Evolutionary conservation across 1,140 invertebrate genomes (phyloP).

Genomic region (Fragariocoptes setiger): DNA sequence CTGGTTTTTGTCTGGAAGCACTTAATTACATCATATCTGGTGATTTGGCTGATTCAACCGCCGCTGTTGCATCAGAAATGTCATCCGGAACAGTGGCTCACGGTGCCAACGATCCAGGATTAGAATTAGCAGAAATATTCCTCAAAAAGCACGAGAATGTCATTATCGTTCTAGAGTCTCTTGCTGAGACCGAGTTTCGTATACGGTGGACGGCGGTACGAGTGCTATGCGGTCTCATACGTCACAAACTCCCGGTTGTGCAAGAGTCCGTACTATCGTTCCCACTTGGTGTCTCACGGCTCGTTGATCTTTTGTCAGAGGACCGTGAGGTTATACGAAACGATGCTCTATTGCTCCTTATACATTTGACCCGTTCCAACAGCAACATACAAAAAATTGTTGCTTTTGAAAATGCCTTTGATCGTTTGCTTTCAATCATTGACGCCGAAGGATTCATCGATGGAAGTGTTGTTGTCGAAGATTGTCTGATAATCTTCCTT

Average conservation of each 20-base stretch:
- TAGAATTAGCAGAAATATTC: constrained; percentile 94
- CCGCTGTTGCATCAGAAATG: neutral
- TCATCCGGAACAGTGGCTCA: neutral
- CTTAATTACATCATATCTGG: constrained; percentile 63
- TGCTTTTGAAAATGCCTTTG: constrained; percentile 94
- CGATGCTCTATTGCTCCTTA: constrained; percentile 66
- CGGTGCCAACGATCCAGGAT: constrained; percentile 26
- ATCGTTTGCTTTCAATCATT: constrained; percentile 73
- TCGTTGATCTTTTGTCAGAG: constrained; percentile 81
- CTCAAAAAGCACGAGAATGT: constrained; percentile 69
- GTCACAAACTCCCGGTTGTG: constrained; percentile 48
- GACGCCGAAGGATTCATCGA: constrained; percentile 63
- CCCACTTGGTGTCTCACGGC: constrained; percentile 83
- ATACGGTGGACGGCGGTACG: constrained; percentile 59
- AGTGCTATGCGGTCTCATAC: constrained; percentile 42
- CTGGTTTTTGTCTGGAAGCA: constrained; percentile 62
- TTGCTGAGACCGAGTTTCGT: constrained; percentile 78
- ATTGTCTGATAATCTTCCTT: constrained; percentile 73
- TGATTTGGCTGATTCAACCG: constrained; percentile 21
- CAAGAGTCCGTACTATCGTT: constrained; percentile 77
- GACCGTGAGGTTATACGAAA: constrained; percentile 83
- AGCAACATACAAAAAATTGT: constrained; percentile 98
- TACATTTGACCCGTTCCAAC: constrained; percentile 73
- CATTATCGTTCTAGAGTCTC: constrained; percentile 39
- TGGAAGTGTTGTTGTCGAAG: constrained; percentile 86